Evolutionary conservation across 1,140 invertebrate genomes (phyloP).

Genomic region (Trialeurodes vaporariorum): DNA sequence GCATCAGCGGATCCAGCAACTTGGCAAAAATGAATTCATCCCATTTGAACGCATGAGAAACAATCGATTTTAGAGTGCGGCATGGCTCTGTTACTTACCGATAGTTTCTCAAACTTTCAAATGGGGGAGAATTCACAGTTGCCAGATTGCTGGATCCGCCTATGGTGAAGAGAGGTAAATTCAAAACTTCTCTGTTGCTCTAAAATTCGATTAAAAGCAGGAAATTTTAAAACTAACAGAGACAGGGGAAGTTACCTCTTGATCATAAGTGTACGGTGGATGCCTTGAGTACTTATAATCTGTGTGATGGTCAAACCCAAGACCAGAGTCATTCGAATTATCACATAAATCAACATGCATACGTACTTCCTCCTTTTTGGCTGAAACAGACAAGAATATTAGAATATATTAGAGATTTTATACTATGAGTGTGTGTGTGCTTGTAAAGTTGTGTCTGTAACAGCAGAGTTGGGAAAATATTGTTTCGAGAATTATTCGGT

Average conservation of each 20-base stretch:
- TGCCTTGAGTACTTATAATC: slow-evolving; percentile 5
- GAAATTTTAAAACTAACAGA: too few species aligned
- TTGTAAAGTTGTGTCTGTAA: neutral
- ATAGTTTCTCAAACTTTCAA: too few species aligned
- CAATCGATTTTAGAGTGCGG: too few species aligned
- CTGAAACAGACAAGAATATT: neutral
- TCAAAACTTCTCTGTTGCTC: too few species aligned
- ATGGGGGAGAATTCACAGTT: too few species aligned
- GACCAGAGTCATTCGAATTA: slow-evolving; percentile 72
- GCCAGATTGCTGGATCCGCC: too few species aligned
- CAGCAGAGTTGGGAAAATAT: neutral
- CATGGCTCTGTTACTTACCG: too few species aligned
- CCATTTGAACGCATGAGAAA: too few species aligned
- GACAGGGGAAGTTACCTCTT: neutral
- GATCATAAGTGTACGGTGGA: slow-evolving; percentile 5
- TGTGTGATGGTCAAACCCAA: slow-evolving; percentile 54
- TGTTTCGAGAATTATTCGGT: neutral
- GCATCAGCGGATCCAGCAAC: too few species aligned
- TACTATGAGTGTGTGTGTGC: neutral
- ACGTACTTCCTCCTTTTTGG: neutral
- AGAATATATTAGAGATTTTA: neutral
- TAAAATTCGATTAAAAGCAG: too few species aligned
- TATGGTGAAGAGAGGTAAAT: too few species aligned
- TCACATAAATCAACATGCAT: slow-evolving; percentile 40
- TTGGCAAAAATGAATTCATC: too few species aligned